Evolutionary conservation across 2,888 invertebrate species (phyloP).

Genomic region (Chaitophorus viminalis): DNA sequence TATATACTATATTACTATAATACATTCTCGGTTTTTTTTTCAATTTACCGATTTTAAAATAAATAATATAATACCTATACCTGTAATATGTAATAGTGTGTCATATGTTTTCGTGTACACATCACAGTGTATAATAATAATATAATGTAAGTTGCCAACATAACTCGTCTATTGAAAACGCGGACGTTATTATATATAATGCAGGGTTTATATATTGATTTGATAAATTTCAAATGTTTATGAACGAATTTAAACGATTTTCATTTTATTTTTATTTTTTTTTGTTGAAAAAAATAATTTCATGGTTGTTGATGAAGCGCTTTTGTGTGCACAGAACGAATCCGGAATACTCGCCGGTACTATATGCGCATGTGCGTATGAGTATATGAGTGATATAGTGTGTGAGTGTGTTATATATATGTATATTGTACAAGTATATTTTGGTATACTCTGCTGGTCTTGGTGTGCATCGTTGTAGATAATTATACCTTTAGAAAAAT

Average conservation of each 20-base stretch:
- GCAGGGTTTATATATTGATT: background rate
- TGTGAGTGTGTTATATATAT: background rate
- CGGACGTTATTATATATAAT: background rate
- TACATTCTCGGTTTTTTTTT: background rate
- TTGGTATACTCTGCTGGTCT: background rate
- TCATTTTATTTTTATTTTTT: background rate
- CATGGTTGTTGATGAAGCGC: slow-evolving; percentile 16
- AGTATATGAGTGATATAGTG: background rate
- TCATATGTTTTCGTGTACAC: background rate
- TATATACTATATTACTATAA: no score
- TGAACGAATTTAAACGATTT: background rate
- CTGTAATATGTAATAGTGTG: no score
- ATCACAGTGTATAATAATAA: background rate
- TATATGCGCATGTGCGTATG: background rate
- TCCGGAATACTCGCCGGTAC: background rate
- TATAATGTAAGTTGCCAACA: background rate
- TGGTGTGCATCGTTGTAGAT: background rate
- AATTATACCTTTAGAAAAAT: slow-evolving; percentile 43
- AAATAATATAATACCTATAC: background rate
- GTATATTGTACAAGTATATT: background rate
- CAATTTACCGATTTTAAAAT: background rate
- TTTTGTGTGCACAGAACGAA: slow-evolving; percentile 21
- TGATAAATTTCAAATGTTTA: slow-evolving; percentile 13
- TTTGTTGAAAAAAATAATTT: slow-evolving; percentile 20
- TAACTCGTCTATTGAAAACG: background rate